Evolutionary conservation across 2,888 invertebrate species (phyloP), one percentile per base, ranked within the genome.

Genomic region (Hirudinaria manillensis): DNA sequence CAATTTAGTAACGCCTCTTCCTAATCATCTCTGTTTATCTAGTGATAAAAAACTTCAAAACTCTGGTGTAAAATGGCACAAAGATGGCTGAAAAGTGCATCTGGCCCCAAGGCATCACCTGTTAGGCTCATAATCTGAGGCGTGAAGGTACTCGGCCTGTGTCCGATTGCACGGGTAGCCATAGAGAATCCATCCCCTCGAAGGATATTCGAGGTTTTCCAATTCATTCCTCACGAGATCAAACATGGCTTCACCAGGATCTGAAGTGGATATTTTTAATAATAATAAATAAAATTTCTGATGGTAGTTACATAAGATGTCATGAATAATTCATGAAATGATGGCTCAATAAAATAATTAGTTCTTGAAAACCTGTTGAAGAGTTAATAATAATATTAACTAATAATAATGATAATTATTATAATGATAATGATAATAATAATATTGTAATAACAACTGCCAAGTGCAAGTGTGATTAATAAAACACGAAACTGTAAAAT

Each of bases 181-280:
- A 78, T 83, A 82, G 72, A 86, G 78, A 24, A 86, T 84, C 85
- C 85, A 86, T 27, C 86, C 85, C 70, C 84, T 78, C 24, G 82
- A 84, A 32, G 83, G 82, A 80, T 84, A 84, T 79, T 85, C 85
- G 77, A 84, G 76, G 78, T 84, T 82, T 32, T 81, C 80, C 74
- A 86, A 80, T 29, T 85, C 79, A 16, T 83, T 83, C 61, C 82
- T 80, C 55, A 86, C 78, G 51, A 86, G 80, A 65, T 80, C 81
- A 79, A 85, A 77, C 16, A 86, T 81, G 68, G 83, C 81, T 72
- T 81, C 81, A 77, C 85, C 85, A 13, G 86, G 86, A 29, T 85
- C 85, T 85, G 79, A 55, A 65, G 24, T n/a, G 70, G 34, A 72
- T n/a, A n/a, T n/a, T n/a, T n/a, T n/a, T n/a, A n/a, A n/a, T 16